Base-by-base conservation (phyloP, 2,113 vertebrate genomes). In the Apodemus speciosus region DNA sequence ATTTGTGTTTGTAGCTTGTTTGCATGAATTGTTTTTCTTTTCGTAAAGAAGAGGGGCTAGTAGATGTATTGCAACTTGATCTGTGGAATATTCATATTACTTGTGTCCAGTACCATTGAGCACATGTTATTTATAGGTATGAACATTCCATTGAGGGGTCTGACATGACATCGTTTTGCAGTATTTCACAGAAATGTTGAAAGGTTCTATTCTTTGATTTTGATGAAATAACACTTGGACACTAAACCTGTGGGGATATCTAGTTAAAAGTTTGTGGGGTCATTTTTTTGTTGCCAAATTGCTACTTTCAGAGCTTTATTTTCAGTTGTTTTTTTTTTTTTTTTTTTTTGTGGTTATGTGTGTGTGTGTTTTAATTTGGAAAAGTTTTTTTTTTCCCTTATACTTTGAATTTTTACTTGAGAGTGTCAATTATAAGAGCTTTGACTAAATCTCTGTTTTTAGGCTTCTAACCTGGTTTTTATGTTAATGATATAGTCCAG, bases 1-100 rank as follows among this genome's bases (percentile, higher is more conserved):
- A 69, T 83, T 75, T 84, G 16, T 88, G 32, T 73, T 90, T 77
- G 18, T 81, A 21, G 3, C 53, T 96, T 95, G 25, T 85, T 89
- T 95, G 84, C 85, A 75, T 93, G 93, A 95, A 21, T 93, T n/a
- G 1, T 62, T 95, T 90, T 89, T 85, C 46, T 89, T 66, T 85
- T 86, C 43, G 46, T 76, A 95, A 72, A n/a, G 58, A 77, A 85
- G 71, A 51, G n/a, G 25, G 14, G 2, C 38, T 88, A 60, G 20
- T 21, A 88, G 32, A 68, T 73, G 10, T 53, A 56, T 89, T 95
- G 40, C 38, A 88, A 0, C 71, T 93, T 92, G 87, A 58, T 84
- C 81, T 21, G 30, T 72, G 46, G n/a, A 83, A 64, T 49, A 85
- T 93, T 58, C 21, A 38, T 91, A 38, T 79, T 77, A 58, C 56